Evolutionary conservation across 2,797 vertebrate genomes (phyloP).

Genomic region (Premnoplex brunnescens): DNA sequence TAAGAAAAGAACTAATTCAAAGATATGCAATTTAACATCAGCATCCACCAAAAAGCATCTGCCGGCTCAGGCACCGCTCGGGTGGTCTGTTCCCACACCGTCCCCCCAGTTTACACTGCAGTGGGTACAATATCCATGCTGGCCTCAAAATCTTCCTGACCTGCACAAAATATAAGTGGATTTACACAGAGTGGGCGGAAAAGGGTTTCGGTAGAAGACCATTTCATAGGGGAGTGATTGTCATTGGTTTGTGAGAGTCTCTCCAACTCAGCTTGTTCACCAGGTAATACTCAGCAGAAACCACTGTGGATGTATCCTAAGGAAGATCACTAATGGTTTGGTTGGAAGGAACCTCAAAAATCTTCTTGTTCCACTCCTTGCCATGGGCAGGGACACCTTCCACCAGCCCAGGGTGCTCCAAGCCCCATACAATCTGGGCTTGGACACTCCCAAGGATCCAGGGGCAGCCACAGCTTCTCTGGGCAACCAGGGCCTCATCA

Average conservation of each 20-base stretch:
- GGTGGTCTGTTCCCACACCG: no score
- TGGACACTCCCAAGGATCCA: background rate
- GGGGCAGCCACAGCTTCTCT: background rate
- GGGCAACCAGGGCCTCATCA: rapidly evolving
- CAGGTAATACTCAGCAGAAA: background rate
- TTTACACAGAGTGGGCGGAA: rapidly evolving
- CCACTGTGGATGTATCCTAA: background rate
- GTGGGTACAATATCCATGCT: rapidly evolving
- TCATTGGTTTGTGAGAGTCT: background rate
- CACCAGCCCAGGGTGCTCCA: rapidly evolving
- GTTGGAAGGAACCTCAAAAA: background rate
- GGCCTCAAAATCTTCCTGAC: background rate
- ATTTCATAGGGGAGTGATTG: background rate
- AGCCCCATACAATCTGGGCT: rapidly evolving
- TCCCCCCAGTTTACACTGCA: background rate
- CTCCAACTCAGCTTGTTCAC: background rate
- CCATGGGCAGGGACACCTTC: rapidly evolving
- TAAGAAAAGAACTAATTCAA: background rate
- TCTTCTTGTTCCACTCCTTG: rapidly evolving
- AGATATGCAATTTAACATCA: background rate
- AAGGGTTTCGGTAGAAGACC: background rate
- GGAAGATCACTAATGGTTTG: background rate
- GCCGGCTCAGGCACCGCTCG: background rate
- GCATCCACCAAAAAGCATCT: background rate
- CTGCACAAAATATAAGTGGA: background rate